phyloP scores from a whole-genome alignment of 2,888 invertebrate species.

The Digitonthophagus gazella region DNA sequence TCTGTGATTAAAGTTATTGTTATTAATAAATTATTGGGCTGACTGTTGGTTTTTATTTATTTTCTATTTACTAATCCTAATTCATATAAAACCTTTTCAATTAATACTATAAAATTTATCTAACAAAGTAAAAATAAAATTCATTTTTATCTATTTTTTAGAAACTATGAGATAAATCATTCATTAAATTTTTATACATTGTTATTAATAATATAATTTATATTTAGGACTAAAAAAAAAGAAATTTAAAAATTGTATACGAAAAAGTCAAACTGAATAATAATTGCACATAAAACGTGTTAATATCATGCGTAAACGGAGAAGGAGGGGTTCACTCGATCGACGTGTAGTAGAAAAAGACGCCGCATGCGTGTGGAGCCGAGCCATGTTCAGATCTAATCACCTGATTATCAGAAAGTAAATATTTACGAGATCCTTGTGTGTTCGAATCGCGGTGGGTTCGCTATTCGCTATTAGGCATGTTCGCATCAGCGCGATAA shows the following conservation, averaged over 20 bases:
- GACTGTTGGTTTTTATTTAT: constrained; percentile 25
- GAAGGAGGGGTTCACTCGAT: background rate
- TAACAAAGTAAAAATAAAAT: no score
- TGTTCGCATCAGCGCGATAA: constrained; percentile 23
- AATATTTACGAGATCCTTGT: constrained; percentile 28
- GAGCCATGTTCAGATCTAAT: constrained; percentile 9
- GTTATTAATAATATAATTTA: no score
- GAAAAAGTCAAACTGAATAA: background rate
- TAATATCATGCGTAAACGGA: background rate
- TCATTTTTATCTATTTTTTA: no score
- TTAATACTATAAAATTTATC: no score
- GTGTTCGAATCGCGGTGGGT: constrained; percentile 20
- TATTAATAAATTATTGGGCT: constrained; percentile 34
- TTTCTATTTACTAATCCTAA: constrained; percentile 10
- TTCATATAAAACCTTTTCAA: no score
- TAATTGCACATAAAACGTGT: background rate
- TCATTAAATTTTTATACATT: no score
- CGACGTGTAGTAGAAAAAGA: background rate
- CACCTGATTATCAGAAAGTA: constrained; percentile 30
- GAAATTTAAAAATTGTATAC: no score
- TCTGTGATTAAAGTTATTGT: constrained; percentile 38
- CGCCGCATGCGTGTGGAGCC: background rate
- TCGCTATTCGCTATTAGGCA: constrained; percentile 18
- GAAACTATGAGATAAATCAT: no score
- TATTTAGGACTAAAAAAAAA: no score